Base-by-base conservation (phyloP, 2,888 invertebrate species). In the Dioctria rufipes region DNA sequence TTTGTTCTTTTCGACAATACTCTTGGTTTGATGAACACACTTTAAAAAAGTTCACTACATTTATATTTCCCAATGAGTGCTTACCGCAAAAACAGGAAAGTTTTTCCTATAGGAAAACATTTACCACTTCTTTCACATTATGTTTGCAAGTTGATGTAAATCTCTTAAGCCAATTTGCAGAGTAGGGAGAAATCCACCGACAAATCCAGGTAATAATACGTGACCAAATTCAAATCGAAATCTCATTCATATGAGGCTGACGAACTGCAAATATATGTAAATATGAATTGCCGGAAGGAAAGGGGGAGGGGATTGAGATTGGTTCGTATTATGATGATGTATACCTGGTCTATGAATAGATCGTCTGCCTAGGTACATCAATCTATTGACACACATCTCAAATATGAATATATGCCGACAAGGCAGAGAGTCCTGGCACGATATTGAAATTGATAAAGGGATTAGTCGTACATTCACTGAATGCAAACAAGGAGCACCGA, bases 61-160 rank as follows among this genome's bases (percentile, higher is more conserved):
- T 73, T 73, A 73, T 73, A 73, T 73, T 73, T 54, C 13, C 13
- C 25, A 25, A 37, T 37, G 73, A 54, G 58, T n/a, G 25, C 13
- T 73, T 54, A 54, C 73, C 58, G 5, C 42, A n/a, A 61, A 42
- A 54, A 42, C 37, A 46, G 46, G 58, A 40, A 65, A 65, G 65
- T 65, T 73, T 73, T 54, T 37, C 43, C 73, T 73, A 54, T 58
- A 73, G 58, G 58, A 58, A 54, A 73, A 73, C 73, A 73, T 73
- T 73, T 58, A 73, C 73, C 73, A 73, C 58, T 73, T 73, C 73
- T 73, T 67, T 73, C 73, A 2, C 25, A 73, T 54, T 73, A 54
- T 73, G 73, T 73, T 73, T 73, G 73, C 73, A 73, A 73, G 54
- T 73, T 73, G 73, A 73, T 73, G 73, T 73, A 73, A 73, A 73